phyloP scores from a whole-genome alignment of 2,797 vertebrate genomes.

The Hydrophis major region DNA sequence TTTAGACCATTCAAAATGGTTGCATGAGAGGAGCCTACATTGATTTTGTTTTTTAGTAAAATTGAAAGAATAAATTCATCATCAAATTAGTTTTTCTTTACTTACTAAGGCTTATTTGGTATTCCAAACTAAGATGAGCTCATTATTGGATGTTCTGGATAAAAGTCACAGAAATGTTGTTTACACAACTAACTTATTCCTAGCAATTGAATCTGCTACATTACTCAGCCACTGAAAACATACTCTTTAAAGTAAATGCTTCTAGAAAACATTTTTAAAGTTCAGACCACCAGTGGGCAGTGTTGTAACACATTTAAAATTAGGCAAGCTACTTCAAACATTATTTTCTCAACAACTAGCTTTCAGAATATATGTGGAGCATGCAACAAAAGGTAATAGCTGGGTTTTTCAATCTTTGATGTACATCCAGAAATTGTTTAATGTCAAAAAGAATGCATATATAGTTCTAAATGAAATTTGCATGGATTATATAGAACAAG shows the following conservation, averaged over 20 bases:
- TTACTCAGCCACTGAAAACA: background rate
- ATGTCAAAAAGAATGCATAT: background rate
- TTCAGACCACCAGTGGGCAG: constrained; percentile 7
- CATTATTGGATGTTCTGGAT: background rate
- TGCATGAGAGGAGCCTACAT: background rate
- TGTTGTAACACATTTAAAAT: background rate
- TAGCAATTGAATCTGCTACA: background rate
- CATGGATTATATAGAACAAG: background rate
- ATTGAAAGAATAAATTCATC: background rate
- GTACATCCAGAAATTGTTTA: background rate
- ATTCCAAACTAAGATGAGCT: background rate
- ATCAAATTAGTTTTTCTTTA: background rate
- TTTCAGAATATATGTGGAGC: background rate
- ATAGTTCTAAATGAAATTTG: background rate
- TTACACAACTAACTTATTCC: background rate
- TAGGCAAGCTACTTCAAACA: background rate
- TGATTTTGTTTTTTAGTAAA: background rate
- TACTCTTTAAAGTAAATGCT: background rate
- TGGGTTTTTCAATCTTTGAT: background rate
- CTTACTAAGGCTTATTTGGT: background rate
- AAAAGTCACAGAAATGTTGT: background rate
- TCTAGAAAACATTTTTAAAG: background rate
- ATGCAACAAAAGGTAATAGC: background rate
- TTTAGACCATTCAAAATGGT: background rate
- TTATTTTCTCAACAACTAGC: background rate